These are phyloP conservation scores for Globodera ellingtonae DNA, from an alignment of 1,140 invertebrate genomes.

Conservation along the genomic window DNA sequence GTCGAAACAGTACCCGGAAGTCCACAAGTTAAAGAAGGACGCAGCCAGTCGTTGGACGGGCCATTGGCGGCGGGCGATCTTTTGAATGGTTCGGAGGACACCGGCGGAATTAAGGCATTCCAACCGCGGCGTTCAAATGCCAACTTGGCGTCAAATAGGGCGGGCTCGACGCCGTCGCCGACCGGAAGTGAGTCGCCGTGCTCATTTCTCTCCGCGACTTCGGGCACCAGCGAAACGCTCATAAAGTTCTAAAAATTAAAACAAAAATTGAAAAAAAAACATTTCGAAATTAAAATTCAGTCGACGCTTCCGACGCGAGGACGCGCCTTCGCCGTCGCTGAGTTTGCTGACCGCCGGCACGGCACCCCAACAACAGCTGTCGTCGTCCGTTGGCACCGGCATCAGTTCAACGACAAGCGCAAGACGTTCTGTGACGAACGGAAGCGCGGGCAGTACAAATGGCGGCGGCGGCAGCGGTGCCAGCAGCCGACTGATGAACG, in stretches of 20 bases:
- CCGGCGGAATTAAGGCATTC: too few relatives aligned
- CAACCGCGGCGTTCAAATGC: too few relatives aligned
- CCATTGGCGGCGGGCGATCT: too few relatives aligned
- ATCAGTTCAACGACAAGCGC: neutral
- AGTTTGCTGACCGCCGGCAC: constrained; percentile 1
- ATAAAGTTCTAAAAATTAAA: too few relatives aligned
- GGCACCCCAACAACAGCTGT: neutral
- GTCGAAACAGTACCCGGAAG: neutral
- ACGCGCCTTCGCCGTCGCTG: constrained; percentile 25
- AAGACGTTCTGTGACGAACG: neutral
- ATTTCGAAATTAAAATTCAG: neutral
- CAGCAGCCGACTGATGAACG: neutral
- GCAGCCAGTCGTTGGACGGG: neutral
- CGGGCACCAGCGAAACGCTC: neutral
- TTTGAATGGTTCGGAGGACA: neutral
- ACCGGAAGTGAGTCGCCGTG: neutral
- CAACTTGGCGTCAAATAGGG: neutral
- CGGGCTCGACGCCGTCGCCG: constrained; percentile 1
- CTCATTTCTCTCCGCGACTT: constrained; percentile 1
- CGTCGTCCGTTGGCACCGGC: neutral
- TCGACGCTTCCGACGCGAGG: constrained; percentile 15
- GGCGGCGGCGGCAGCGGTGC: neutral
- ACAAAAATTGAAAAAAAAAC: too few relatives aligned
- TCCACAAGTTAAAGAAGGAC: neutral
- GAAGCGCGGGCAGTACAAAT: neutral